Conservation (phyloP, 2,113 vertebrate genomes). For the Octodon degus region DNA sequence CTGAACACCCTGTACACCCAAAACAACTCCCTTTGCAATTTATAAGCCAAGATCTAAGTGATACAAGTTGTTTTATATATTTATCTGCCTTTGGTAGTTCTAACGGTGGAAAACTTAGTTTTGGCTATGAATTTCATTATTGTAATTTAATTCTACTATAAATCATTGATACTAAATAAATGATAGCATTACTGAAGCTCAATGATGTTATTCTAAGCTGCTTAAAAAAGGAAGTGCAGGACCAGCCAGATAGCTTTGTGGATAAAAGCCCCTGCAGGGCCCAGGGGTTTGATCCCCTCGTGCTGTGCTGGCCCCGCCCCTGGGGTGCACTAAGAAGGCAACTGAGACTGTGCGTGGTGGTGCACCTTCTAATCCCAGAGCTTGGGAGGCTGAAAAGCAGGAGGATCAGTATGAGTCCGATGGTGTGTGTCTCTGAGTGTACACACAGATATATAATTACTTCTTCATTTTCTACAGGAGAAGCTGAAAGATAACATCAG, state of each 20-base stretch:
- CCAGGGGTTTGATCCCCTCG: no score
- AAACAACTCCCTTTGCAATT: slow-evolving; percentile 48
- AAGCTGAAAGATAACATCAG: slow-evolving; percentile 28
- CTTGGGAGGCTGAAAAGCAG: no score
- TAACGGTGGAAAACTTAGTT: slow-evolving; percentile 66
- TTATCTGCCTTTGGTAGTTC: slow-evolving; percentile 40
- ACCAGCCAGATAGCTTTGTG: no score
- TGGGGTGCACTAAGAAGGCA: no score
- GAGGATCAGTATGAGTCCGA: no score
- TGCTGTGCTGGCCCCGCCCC: no score
- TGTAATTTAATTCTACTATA: slow-evolving; percentile 71
- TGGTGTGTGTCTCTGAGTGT: no score
- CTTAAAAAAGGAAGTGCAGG: neutral
- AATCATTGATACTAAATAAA: slow-evolving; percentile 77
- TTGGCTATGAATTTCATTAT: slow-evolving; percentile 73
- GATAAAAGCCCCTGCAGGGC: no score
- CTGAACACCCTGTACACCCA: no score
- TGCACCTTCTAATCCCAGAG: no score
- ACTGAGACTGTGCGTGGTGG: no score
- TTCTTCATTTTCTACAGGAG: neutral
- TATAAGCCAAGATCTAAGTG: slow-evolving; percentile 44
- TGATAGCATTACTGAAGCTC: slow-evolving; percentile 56
- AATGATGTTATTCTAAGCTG: slow-evolving; percentile 65
- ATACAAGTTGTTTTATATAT: slow-evolving; percentile 59
- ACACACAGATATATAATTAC: no score